These are phyloP conservation scores for Ophioderma brevispina DNA, from an alignment of 35 echinoderm and acorn worm genomes.

Conservation along the genomic window DNA sequence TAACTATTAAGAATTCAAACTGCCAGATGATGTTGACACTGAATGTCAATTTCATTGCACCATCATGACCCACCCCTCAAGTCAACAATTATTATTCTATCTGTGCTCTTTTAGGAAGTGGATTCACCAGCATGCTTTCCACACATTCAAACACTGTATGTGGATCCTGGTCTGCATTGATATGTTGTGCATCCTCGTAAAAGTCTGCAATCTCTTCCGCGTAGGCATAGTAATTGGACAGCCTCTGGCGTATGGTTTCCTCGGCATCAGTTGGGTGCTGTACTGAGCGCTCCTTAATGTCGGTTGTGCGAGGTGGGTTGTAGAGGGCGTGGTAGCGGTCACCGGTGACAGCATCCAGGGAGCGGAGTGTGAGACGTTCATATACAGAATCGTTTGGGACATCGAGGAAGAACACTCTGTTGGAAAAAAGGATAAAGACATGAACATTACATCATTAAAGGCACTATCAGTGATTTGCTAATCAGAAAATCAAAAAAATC, in stretches of 20 bases:
- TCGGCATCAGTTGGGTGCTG: conserved; percentile 78
- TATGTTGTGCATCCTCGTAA: conserved; percentile 88
- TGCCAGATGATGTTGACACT: too few species aligned
- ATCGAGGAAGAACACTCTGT: conserved; percentile 91
- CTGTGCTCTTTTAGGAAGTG: conserved; percentile 56
- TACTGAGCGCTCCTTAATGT: conserved; percentile 78
- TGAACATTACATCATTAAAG: too few species aligned
- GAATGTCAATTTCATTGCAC: too few species aligned
- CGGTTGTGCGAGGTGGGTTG: conserved; percentile 82
- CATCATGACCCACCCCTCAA: too few species aligned
- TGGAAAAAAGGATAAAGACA: neutral
- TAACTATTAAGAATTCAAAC: too few species aligned
- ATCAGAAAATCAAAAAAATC: too few species aligned
- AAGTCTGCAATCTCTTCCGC: conserved; percentile 93
- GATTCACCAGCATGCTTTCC: conserved; percentile 97
- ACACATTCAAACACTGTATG: conserved; percentile 97
- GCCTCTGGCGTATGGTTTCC: conserved; percentile 64
- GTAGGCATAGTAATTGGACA: conserved; percentile 87
- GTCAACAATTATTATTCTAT: neutral
- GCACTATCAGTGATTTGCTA: too few species aligned
- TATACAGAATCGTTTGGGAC: conserved; percentile 97
- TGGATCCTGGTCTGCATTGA: conserved; percentile 97
- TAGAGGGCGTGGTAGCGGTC: conserved; percentile 86
- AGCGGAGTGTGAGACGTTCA: conserved; percentile 88
- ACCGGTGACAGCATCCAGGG: conserved; percentile 79